phyloP scores from a whole-genome alignment of 1,140 invertebrate genomes.

The Drosophila truncata region DNA sequence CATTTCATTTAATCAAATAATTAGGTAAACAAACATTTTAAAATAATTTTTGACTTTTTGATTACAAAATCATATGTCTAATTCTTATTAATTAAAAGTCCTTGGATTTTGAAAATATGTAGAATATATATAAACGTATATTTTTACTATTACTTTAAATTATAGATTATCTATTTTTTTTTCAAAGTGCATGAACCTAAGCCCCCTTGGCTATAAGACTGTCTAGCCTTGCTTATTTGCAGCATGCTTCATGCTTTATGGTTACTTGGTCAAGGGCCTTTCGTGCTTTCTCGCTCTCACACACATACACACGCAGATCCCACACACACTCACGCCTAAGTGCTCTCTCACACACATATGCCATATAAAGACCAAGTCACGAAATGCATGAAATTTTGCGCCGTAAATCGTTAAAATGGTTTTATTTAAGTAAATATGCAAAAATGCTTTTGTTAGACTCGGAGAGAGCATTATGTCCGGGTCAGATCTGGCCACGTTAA shows the following conservation, averaged over 20 bases:
- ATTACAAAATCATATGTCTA: background rate
- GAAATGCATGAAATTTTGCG: slow-evolving; percentile 78
- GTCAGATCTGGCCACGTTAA: slow-evolving; percentile 43
- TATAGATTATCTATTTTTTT: background rate
- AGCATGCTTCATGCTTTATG: slow-evolving; percentile 83
- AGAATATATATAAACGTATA: background rate
- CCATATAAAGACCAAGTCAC: slow-evolving; percentile 40
- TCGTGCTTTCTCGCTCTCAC: slow-evolving; percentile 49
- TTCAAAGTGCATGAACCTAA: background rate
- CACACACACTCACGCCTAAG: slow-evolving; percentile 42
- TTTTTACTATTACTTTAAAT: background rate
- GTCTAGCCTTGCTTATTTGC: slow-evolving; percentile 83
- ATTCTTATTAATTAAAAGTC: background rate
- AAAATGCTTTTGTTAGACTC: slow-evolving; percentile 71
- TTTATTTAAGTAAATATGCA: slow-evolving; percentile 82
- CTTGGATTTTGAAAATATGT: background rate
- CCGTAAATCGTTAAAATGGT: slow-evolving; percentile 82
- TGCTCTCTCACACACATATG: slow-evolving; percentile 27
- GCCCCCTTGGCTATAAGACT: slow-evolving; percentile 59
- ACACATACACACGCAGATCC: slow-evolving; percentile 15
- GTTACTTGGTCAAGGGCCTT: slow-evolving; percentile 83
- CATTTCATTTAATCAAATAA: background rate
- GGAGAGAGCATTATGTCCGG: slow-evolving; percentile 31
- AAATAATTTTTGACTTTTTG: background rate
- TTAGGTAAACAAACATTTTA: background rate